Evolutionary conservation across 2,113 vertebrate species (phyloP).

Genomic region (Prinia subflava): DNA sequence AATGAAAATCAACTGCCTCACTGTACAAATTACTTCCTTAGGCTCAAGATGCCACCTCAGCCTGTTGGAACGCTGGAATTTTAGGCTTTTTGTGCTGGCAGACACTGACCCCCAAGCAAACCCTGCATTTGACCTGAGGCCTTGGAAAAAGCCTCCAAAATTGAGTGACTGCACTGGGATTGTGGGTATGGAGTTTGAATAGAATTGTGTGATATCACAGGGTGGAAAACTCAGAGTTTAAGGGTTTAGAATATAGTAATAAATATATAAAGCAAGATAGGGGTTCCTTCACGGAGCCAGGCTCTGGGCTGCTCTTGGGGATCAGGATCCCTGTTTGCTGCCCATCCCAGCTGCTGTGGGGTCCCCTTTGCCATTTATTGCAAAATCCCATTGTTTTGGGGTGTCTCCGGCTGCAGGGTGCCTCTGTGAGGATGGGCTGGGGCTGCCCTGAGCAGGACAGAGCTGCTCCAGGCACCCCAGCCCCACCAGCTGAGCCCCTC

Average conservation of each 20-base stretch:
- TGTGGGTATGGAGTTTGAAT: neutral
- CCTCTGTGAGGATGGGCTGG: neutral
- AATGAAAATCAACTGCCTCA: neutral
- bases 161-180: neutral
- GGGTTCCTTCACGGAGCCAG: accelerated
- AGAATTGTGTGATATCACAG: neutral
- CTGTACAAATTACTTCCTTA: neutral
- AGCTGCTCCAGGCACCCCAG: neutral
- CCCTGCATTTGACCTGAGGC: neutral
- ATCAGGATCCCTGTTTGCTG: neutral
- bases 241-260: neutral
- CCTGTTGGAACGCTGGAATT: neutral
- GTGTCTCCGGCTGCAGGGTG: neutral
- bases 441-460: neutral
- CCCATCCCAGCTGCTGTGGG: accelerated
- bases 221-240: neutral
- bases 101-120: neutral
- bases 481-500: neutral
- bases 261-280: neutral
- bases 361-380: neutral
- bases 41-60: neutral
- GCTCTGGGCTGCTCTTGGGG: neutral
- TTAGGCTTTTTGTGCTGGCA: neutral
- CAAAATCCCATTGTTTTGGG: accelerated
- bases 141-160: neutral